Base-by-base conservation (phyloP, 92 coral and sea anemone species). In the Diadumene lineata region DNA sequence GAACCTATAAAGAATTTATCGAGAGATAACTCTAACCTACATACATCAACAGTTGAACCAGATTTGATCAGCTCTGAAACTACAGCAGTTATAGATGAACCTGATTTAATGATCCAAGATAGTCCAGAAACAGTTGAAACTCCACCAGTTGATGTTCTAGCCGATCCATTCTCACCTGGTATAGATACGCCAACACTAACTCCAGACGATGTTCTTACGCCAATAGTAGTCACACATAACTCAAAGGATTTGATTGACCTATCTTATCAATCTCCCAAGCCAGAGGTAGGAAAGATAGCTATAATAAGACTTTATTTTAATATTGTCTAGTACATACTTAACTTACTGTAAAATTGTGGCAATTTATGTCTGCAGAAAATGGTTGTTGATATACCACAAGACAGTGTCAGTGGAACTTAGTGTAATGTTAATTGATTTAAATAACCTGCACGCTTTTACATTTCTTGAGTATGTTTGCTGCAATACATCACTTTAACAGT, bases 151-250 rank as follows among this genome's bases (percentile, higher is more conserved):
- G 76, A 78, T 33, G 82, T 67, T 1, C 1, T 34, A 6, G 46
- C 21, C 0, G 89, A 84, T 43, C 85, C 89, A 7, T 79, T 84
- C 44, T 84, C 89, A 1, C 89, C 89, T 56, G 89, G 85, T 0
- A 72, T 79, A 31, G 62, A 62, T 18, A 73, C 89, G 0, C 89
- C 85, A 1, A 68, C 31, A 65, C 69, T 74, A 17, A 81, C 89
- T 16, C 73, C 58, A 46, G 84, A 84, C 15, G 81, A 26, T 1
- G 69, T 74, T 27, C 69, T 78, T 18, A 56, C 67, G 38, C 82
- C 82, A n/a, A 65, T 78, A 17, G 76, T 78, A 16, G 0, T 78
- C 17, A 48, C 70, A 61, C 16, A 27, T 2, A 75, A 78, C 10
- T 22, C 76, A 1, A 69, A 56, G 17, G 82, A 78, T 50, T 68